These are phyloP conservation scores for Acanthosepion pharaonis DNA, from an alignment of 2,888 invertebrate species.

Conservation along the genomic window DNA sequence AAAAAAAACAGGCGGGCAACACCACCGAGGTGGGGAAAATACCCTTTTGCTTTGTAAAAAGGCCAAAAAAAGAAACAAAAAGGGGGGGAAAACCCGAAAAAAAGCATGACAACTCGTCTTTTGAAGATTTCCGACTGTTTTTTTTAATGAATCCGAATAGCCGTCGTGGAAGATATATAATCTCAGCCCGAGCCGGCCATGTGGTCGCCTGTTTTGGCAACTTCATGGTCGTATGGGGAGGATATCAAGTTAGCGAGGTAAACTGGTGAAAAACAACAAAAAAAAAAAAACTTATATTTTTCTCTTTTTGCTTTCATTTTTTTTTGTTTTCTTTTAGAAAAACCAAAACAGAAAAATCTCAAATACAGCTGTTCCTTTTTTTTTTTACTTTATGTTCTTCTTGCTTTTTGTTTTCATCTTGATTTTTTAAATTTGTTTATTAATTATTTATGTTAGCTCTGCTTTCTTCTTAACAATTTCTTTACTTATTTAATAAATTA, in stretches of 20 bases:
- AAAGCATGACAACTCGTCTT: not conserved
- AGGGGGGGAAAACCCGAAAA: not conserved
- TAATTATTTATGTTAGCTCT: too few relatives aligned
- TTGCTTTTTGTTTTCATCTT: too few relatives aligned
- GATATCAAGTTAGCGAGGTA: conserved; percentile 63
- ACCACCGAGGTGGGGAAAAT: too few relatives aligned
- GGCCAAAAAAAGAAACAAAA: not conserved
- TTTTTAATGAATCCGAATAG: conserved; percentile 37
- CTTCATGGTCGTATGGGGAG: conserved; percentile 72
- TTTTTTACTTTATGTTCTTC: too few relatives aligned
- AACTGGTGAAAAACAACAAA: not conserved
- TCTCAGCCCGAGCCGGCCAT: conserved; percentile 62
- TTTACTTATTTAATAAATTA: too few relatives aligned
- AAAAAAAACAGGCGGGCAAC: not conserved
- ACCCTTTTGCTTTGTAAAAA: not conserved
- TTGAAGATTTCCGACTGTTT: not conserved
- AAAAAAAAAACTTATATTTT: too few relatives aligned
- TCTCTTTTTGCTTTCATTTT: too few relatives aligned
- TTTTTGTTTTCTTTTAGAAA: too few relatives aligned
- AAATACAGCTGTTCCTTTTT: too few relatives aligned
- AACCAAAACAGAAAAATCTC: too few relatives aligned
- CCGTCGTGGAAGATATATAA: not conserved
- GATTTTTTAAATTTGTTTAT: too few relatives aligned
- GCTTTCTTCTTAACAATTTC: too few relatives aligned
- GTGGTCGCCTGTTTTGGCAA: conserved; percentile 66